Percentiles rank a stretch among this genome's conserved stretches.
These are phyloP conservation scores for Archilochus colubris DNA, from an alignment of 2,113 vertebrate genomes.

Conservation along the genomic window DNA sequence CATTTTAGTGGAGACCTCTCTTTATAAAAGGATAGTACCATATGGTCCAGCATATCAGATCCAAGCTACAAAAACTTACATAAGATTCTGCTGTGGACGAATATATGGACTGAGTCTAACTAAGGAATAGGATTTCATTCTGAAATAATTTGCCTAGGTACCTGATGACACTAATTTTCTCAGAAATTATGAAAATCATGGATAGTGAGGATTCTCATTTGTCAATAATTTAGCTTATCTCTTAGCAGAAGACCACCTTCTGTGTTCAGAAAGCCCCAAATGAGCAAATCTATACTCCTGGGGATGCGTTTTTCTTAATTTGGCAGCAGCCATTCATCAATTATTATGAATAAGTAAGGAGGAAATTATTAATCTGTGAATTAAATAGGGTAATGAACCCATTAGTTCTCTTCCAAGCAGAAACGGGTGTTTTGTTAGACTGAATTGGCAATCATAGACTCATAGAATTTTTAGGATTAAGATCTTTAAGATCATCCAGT, in stretches of 20 bases:
- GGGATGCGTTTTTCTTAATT: neutral
- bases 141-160: constrained; percentile 1
- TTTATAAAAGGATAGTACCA: constrained; percentile 15
- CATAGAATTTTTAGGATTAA: no score
- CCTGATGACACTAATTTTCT: neutral
- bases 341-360: constrained; percentile 11
- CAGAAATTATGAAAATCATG: neutral
- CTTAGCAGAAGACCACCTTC: neutral
- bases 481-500: no score
- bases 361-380: constrained; percentile 40
- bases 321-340: neutral
- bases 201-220: neutral
- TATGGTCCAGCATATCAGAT: neutral
- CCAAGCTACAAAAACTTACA: neutral
- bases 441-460: neutral
- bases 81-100: constrained; percentile 6
- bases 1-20: neutral
- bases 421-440: neutral
- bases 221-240: neutral
- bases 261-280: neutral
- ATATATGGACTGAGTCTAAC: neutral
- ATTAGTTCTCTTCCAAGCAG: neutral
- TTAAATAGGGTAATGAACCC: neutral
- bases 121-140: neutral
- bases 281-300: neutral